Evolutionary conservation across 2,113 vertebrate species (phyloP).

Genomic region (Xyliphius kryptos): DNA sequence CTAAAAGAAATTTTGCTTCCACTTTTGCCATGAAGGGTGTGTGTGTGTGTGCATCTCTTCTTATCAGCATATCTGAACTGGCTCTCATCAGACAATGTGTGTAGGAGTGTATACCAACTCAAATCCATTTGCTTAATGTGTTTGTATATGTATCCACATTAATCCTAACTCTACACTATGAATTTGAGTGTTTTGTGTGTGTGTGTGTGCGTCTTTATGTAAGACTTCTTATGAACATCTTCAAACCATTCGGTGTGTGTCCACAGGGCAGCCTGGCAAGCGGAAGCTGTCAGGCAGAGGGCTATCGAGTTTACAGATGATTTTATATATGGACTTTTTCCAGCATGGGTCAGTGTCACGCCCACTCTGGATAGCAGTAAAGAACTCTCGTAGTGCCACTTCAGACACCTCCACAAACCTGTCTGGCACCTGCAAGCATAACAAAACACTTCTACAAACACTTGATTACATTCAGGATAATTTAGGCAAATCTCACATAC

Average conservation of each 20-base stretch:
- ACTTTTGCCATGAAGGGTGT: no score
- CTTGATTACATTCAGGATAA: no score
- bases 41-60: no score
- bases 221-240: neutral
- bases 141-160: no score
- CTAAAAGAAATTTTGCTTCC: no score
- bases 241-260: slow-evolving; percentile 54
- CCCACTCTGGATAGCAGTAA: slow-evolving; percentile 94
- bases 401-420: slow-evolving; percentile 96
- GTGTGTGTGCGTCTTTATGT: slow-evolving; percentile 34
- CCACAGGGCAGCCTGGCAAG: slow-evolving; percentile 93
- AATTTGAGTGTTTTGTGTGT: slow-evolving; percentile 13
- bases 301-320: slow-evolving; percentile 98
- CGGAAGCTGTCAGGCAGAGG: slow-evolving; percentile 96
- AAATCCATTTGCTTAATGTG: neutral
- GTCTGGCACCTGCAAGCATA: slow-evolving; percentile 91
- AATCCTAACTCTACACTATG: slow-evolving; percentile 1
- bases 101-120: no score
- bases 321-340: slow-evolving; percentile 99
- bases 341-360: slow-evolving; percentile 98
- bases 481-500: neutral
- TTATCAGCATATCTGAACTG: no score
- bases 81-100: no score
- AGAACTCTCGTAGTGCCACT: slow-evolving; percentile 97
- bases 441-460: no score